These are phyloP conservation scores for Metallyticus violacea DNA, from an alignment of 2,888 invertebrate species.

Conservation along the genomic window DNA sequence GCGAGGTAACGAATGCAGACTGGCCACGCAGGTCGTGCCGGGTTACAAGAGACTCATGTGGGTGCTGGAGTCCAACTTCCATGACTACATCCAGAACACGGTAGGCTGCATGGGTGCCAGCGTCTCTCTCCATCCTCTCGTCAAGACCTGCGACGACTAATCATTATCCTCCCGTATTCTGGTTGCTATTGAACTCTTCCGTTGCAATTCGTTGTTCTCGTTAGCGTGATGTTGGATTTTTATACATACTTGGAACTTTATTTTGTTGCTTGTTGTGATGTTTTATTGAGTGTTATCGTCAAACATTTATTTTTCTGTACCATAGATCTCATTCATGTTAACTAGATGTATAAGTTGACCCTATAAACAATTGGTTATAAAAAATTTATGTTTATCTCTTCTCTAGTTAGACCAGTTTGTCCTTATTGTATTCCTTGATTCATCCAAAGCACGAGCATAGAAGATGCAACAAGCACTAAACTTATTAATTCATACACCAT, in stretches of 20 bases:
- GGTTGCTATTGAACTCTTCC: not conserved
- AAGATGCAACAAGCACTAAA: too few relatives aligned
- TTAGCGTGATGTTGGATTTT: not conserved
- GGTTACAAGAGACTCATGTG: slow-evolving; percentile 60
- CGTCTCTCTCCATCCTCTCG: slow-evolving; percentile 58
- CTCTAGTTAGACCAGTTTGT: not conserved
- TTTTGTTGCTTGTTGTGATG: not conserved
- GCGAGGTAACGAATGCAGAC: slow-evolving; percentile 56
- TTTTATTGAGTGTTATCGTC: not conserved
- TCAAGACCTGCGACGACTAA: slow-evolving; percentile 46
- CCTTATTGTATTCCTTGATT: not conserved
- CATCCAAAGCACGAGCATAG: too few relatives aligned
- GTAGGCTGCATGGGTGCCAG: slow-evolving; percentile 62
- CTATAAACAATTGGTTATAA: not conserved
- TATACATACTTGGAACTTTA: not conserved
- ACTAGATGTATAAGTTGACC: not conserved
- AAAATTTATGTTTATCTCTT: not conserved
- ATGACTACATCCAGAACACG: slow-evolving; percentile 58
- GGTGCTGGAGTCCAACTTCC: slow-evolving; percentile 65
- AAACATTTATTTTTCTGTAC: not conserved
- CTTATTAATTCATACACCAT: too few relatives aligned
- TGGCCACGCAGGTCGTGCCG: slow-evolving; percentile 60
- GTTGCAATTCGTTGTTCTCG: not conserved
- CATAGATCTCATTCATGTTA: not conserved
- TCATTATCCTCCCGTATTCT: not conserved